These are phyloP conservation scores for Trichonephila clavipes DNA, from an alignment of 1,140 invertebrate genomes.

Conservation along the genomic window DNA sequence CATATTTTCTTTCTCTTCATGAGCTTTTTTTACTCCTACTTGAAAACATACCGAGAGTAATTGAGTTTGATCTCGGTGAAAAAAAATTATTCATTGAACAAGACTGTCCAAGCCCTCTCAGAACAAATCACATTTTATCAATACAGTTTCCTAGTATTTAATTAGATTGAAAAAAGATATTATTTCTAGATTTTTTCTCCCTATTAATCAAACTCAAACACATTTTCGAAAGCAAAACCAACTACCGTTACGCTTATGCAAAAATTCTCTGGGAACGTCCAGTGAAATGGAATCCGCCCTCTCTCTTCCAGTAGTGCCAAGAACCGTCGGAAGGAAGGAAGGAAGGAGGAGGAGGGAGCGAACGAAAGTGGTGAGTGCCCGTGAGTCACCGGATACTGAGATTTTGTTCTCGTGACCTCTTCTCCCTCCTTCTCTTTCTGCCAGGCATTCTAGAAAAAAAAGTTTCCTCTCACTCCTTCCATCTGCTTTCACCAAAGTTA, in stretches of 20 bases:
- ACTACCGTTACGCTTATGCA: neutral
- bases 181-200: too few relatives aligned
- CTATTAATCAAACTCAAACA: too few relatives aligned
- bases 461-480: conserved; percentile 19
- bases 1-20: too few relatives aligned
- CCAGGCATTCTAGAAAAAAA: neutral
- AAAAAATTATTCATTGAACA: too few relatives aligned
- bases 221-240: neutral
- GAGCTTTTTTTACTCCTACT: too few relatives aligned
- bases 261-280: neutral
- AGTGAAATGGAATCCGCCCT: conserved; percentile 30
- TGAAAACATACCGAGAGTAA: too few relatives aligned
- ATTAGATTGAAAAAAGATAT: too few relatives aligned
- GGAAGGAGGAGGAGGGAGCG: conserved; percentile 7
- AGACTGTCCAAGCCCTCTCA: too few relatives aligned
- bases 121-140: too few relatives aligned
- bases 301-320: neutral
- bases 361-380: neutral
- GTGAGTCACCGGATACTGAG: conserved; percentile 63
- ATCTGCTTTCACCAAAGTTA: neutral
- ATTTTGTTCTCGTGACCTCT: conserved; percentile 44
- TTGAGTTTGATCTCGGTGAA: too few relatives aligned
- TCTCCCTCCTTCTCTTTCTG: neutral
- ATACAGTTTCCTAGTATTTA: too few relatives aligned
- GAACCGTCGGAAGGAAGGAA: conserved; percentile 6